A percentile compares a stretch with the other conserved stretches of the same genome.
Conservation (phyloP, 2,888 invertebrate species). For the Bembecia ichneumoniformis region DNA sequence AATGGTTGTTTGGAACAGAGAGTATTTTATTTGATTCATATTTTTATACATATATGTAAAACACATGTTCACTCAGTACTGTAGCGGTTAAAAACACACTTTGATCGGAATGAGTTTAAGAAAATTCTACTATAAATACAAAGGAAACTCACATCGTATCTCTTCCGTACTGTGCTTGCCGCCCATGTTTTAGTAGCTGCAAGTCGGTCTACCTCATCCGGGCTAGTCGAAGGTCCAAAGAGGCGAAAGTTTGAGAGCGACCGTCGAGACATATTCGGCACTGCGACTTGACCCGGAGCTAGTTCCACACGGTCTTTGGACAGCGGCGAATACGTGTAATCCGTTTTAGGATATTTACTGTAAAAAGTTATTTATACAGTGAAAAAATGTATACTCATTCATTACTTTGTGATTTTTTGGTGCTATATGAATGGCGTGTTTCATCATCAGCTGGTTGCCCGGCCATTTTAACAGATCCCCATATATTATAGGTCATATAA, state of each 20-base stretch:
- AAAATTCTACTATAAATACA: background rate
- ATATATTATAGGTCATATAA: too few species aligned
- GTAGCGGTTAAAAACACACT: background rate
- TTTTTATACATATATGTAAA: too few species aligned
- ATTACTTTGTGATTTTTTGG: too few species aligned
- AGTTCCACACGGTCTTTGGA: conserved; percentile 87
- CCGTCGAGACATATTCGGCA: conserved; percentile 91
- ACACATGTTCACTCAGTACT: too few species aligned
- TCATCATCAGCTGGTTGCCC: too few species aligned
- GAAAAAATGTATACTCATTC: too few species aligned
- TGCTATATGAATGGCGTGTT: too few species aligned
- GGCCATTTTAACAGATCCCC: too few species aligned
- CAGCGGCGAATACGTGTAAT: conserved; percentile 88
- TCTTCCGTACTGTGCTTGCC: conserved; percentile 30
- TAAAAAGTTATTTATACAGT: conserved; percentile 11
- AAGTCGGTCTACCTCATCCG: conserved; percentile 44
- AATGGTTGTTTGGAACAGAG: too few species aligned
- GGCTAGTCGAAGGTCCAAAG: conserved; percentile 55
- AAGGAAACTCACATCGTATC: conserved; percentile 39
- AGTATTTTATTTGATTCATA: too few species aligned
- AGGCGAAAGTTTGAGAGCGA: conserved; percentile 73
- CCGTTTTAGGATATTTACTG: conserved; percentile 91
- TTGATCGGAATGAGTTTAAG: background rate
- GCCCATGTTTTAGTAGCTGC: conserved; percentile 30
- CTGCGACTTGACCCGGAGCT: conserved; percentile 84